Conservation (phyloP, 2,888 invertebrate species). For the Xestia ashworthii region DNA sequence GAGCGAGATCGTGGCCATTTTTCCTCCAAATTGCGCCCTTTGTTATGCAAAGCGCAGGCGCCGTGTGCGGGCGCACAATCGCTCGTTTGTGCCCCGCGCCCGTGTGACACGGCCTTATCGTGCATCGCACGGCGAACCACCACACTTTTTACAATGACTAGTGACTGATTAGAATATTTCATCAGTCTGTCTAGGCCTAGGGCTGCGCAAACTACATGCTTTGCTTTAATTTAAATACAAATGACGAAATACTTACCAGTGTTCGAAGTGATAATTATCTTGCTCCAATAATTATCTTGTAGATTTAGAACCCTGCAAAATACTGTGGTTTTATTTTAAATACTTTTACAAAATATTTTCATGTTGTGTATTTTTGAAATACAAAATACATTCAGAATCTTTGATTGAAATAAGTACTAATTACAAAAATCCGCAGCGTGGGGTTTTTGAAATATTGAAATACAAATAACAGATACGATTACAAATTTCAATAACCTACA, state of each 20-base stretch:
- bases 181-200: slow-evolving; percentile 79
- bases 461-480: neutral
- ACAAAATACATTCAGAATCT: neutral
- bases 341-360: neutral
- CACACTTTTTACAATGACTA: slow-evolving; percentile 85
- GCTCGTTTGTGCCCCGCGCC: slow-evolving; percentile 83
- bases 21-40: slow-evolving; percentile 90
- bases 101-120: slow-evolving; percentile 87
- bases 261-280: neutral
- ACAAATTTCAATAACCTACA: neutral
- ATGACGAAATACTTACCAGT: neutral
- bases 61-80: slow-evolving; percentile 89
- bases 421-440: neutral
- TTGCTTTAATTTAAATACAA: neutral
- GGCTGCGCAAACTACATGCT: neutral
- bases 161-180: slow-evolving; percentile 89
- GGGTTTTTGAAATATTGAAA: neutral
- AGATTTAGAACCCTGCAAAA: neutral
- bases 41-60: slow-evolving; percentile 90
- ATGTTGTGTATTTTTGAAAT: neutral
- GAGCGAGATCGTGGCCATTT: slow-evolving; percentile 88
- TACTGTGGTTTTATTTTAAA: neutral
- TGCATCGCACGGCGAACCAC: slow-evolving; percentile 79
- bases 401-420: neutral
- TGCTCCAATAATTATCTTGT: neutral